A percentile compares a stretch with the other conserved stretches of the same genome.
phyloP scores from a whole-genome alignment of 2,797 vertebrate genomes.

The Pagetopsis macropterus region DNA sequence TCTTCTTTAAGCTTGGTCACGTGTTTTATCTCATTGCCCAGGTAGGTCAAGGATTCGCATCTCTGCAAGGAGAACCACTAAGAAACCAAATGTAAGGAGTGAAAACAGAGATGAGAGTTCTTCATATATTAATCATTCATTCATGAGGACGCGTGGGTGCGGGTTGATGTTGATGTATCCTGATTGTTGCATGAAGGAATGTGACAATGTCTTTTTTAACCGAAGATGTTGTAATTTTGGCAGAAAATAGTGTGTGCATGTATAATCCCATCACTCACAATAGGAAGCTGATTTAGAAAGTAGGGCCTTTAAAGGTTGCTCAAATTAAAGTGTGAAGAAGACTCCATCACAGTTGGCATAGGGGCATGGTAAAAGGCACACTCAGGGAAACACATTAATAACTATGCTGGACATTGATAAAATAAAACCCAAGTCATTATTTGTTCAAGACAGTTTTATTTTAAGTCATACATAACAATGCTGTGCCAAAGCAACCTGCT shows the following conservation, averaged over 20 bases:
- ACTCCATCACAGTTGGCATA: no score
- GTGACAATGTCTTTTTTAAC: neutral
- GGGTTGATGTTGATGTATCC: neutral
- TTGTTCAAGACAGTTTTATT: no score
- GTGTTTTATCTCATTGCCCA: neutral
- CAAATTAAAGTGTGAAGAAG: neutral
- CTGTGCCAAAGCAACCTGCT: no score
- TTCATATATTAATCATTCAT: neutral
- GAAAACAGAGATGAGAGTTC: neutral
- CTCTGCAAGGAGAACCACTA: slow-evolving; percentile 1
- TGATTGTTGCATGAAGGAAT: neutral
- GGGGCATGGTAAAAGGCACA: no score
- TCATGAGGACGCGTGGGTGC: neutral
- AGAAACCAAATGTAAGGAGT: slow-evolving; percentile 2
- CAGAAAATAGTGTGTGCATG: neutral
- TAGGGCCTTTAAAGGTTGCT: slow-evolving; percentile 1
- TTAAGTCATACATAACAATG: no score
- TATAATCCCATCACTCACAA: neutral
- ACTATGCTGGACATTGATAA: no score
- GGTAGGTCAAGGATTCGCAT: slow-evolving; percentile 25
- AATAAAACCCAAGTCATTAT: no score
- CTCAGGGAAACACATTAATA: no score
- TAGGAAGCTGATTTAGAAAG: slow-evolving; percentile 5
- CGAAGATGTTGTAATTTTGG: neutral
- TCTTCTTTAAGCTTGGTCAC: slow-evolving; percentile 4